phyloP scores from a whole-genome alignment of 2,888 invertebrate genomes.

The Clusia tigrina region DNA sequence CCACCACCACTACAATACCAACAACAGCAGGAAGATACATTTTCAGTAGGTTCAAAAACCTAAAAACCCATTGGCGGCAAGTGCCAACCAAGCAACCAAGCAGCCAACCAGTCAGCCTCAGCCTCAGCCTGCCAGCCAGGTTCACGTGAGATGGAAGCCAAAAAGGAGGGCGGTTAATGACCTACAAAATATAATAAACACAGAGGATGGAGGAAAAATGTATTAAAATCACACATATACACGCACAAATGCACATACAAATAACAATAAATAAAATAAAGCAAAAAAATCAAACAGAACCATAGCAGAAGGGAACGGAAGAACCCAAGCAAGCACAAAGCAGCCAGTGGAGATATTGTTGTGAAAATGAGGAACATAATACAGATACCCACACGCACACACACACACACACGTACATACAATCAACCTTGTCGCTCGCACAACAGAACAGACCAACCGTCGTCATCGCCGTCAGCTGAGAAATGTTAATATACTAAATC shows the following conservation, averaged over 20 bases:
- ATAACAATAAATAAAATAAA: conserved; percentile 18
- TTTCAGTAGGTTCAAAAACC: neutral
- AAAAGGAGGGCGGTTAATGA: neutral
- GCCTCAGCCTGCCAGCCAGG: neutral
- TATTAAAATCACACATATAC: neutral
- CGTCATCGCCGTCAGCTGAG: neutral
- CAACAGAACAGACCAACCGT: neutral
- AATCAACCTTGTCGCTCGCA: neutral
- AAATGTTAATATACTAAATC: neutral
- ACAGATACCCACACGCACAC: neutral
- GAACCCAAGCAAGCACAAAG: neutral
- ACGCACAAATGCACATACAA: too few species aligned
- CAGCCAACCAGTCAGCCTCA: neutral
- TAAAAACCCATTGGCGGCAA: neutral
- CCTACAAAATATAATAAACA: neutral
- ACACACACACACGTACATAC: conserved; percentile 22
- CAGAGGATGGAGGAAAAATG: neutral
- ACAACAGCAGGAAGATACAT: neutral
- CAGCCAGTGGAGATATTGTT: neutral
- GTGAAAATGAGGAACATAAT: conserved; percentile 7
- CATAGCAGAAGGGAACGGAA: neutral
- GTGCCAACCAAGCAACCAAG: neutral
- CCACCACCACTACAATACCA: neutral
- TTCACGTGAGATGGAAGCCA: neutral
- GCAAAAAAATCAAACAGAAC: neutral